A percentile compares a stretch with the other conserved stretches of the same genome.
Evolutionary conservation across 1,140 invertebrate species (phyloP).

Genomic region (Drosophila guanche): DNA sequence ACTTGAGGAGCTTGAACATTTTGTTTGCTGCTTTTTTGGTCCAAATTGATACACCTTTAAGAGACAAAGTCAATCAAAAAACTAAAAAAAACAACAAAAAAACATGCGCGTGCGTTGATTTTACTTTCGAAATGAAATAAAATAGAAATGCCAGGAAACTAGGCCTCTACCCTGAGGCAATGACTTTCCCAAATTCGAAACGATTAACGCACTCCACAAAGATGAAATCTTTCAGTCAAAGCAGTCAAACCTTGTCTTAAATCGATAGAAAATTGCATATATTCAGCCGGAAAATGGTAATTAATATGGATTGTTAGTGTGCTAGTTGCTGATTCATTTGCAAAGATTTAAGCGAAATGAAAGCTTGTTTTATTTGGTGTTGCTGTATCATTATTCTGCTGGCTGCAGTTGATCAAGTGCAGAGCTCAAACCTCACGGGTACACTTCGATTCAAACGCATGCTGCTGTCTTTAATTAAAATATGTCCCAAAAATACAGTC

Average conservation of each 20-base stretch:
- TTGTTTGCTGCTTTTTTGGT: conserved; percentile 31
- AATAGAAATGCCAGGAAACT: conserved; percentile 17
- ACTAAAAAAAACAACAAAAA: conserved; percentile 7
- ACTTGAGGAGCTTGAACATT: conserved; percentile 30
- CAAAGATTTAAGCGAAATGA: neutral
- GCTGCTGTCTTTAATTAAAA: neutral
- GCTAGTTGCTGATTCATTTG: neutral
- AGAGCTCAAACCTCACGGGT: no score
- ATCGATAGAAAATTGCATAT: neutral
- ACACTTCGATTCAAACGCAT: neutral
- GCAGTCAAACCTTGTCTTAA: neutral
- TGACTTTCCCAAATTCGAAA: conserved; percentile 37
- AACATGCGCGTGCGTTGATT: conserved; percentile 35
- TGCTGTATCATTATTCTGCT: no score
- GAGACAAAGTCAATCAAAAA: conserved; percentile 46
- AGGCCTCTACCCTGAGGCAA: conserved; percentile 1
- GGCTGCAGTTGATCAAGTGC: no score
- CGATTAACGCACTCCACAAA: conserved; percentile 26
- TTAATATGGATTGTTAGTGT: no score
- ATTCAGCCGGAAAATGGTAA: neutral
- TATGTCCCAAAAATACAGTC: neutral
- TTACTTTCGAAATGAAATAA: conserved; percentile 54
- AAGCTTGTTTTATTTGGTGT: neutral
- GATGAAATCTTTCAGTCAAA: conserved; percentile 21
- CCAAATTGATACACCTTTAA: conserved; percentile 39